Evolutionary conservation across 2,888 invertebrate species (phyloP).

Genomic region (Euzetes globulus): DNA sequence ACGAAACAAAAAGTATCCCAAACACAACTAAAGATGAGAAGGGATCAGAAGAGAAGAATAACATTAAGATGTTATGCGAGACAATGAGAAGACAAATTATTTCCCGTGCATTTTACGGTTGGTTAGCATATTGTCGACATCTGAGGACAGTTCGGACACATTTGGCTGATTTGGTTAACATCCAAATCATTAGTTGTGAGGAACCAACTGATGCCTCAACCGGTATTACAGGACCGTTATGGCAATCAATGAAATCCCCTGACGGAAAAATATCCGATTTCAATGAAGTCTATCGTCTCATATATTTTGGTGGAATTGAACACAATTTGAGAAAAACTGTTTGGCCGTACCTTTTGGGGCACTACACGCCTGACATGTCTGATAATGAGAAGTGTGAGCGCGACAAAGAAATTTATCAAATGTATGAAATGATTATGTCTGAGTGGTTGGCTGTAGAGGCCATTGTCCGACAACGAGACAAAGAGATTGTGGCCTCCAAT

Average conservation of each 20-base stretch:
- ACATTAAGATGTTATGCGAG: conserved; percentile 70
- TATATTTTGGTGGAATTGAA: conserved; percentile 79
- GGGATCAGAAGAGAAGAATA: neutral
- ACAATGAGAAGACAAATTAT: conserved; percentile 92
- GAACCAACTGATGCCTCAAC: conserved; percentile 43
- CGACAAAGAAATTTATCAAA: conserved; percentile 61
- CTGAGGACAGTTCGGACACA: conserved; percentile 85
- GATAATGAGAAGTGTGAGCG: conserved; percentile 59
- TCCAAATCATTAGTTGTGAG: conserved; percentile 59
- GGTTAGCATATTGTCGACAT: conserved; percentile 89
- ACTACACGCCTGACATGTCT: conserved; percentile 70
- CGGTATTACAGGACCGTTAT: conserved; percentile 68
- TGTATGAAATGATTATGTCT: conserved; percentile 83
- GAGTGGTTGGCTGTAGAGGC: conserved; percentile 94
- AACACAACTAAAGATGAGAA: neutral
- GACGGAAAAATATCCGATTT: conserved; percentile 50
- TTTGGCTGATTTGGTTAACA: conserved; percentile 75
- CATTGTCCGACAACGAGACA: conserved; percentile 55
- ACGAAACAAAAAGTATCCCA: neutral
- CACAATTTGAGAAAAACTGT: conserved; percentile 55
- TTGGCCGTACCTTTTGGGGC: conserved; percentile 81
- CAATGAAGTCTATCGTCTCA: conserved; percentile 68
- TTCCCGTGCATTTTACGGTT: conserved; percentile 90
- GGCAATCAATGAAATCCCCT: conserved; percentile 59
- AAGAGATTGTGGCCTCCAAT: conserved; percentile 66